Percentiles rank a stretch among this genome's conserved stretches.
Conservation (phyloP, 1,140 invertebrate genomes). For the Papilio xuthus region DNA sequence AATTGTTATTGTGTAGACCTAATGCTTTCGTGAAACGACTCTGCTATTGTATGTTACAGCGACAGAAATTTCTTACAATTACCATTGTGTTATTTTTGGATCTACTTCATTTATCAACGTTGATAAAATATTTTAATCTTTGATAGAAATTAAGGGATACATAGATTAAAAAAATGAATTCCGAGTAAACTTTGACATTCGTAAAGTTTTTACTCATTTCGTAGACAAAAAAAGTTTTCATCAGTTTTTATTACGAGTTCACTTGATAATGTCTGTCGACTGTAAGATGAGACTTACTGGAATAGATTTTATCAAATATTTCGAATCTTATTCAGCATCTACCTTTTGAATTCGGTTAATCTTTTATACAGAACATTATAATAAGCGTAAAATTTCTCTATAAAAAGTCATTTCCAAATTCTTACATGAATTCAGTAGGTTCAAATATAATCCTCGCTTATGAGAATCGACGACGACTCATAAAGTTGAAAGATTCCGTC, state of each 20-base stretch:
- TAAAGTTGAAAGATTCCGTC: conserved; percentile 4
- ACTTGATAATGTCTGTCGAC: not conserved
- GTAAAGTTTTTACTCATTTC: not conserved
- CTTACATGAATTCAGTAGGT: conserved; percentile 6
- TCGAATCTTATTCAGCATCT: no score
- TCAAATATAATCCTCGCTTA: conserved; percentile 13
- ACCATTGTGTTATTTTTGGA: conserved; percentile 4
- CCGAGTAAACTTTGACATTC: not conserved
- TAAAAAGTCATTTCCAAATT: not conserved
- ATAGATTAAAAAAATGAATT: no score
- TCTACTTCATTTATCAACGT: conserved; percentile 12
- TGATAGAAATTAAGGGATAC: not conserved
- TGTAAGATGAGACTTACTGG: not conserved
- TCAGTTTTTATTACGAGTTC: no score
- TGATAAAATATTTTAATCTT: not conserved
- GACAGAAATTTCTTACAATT: conserved; percentile 41
- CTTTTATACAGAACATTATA: not conserved
- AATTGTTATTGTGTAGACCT: conserved; percentile 48
- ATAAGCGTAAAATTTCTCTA: not conserved
- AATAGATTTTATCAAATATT: not conserved
- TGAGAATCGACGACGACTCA: conserved; percentile 12
- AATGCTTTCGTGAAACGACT: conserved; percentile 46
- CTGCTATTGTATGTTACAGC: conserved; percentile 35
- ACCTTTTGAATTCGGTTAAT: not conserved
- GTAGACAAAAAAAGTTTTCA: not conserved